Evolutionary conservation across 2,797 vertebrate genomes (phyloP).

Genomic region (Pitangus sulphuratus): DNA sequence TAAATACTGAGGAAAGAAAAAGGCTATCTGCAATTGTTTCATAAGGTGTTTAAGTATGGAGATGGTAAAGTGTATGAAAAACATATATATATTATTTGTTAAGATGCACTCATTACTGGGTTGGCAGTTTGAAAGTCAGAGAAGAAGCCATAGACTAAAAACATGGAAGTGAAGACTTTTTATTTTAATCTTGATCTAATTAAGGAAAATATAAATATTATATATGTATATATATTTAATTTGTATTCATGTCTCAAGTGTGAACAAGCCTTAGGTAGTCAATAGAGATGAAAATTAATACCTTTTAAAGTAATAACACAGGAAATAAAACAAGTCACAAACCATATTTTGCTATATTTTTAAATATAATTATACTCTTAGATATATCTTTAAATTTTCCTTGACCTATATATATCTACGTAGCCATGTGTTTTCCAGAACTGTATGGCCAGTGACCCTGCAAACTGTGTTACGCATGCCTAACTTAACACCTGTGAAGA

Average conservation of each 20-base stretch:
- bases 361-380: constrained; percentile 38
- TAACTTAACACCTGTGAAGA: not conserved
- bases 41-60: not conserved
- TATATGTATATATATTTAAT: not conserved
- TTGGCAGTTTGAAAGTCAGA: not conserved
- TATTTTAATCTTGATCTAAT: not conserved
- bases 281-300: constrained; percentile 1
- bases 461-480: not conserved
- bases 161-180: not conserved
- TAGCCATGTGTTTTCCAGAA: not conserved
- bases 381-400: constrained; percentile 32
- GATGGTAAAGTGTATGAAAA: constrained; percentile 2
- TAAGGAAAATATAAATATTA: not conserved
- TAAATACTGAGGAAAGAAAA: constrained; percentile 28
- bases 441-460: not conserved
- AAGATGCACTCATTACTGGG: not conserved
- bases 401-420: not conserved
- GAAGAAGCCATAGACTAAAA: not conserved
- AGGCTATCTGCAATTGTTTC: constrained; percentile 22
- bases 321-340: not conserved
- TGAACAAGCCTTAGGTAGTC: not conserved
- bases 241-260: not conserved
- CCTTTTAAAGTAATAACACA: constrained; percentile 19
- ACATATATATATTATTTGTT: not conserved
- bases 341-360: not conserved